Evolutionary conservation across 2,888 invertebrate genomes (phyloP).

Genomic region (Hecatera dysodea): DNA sequence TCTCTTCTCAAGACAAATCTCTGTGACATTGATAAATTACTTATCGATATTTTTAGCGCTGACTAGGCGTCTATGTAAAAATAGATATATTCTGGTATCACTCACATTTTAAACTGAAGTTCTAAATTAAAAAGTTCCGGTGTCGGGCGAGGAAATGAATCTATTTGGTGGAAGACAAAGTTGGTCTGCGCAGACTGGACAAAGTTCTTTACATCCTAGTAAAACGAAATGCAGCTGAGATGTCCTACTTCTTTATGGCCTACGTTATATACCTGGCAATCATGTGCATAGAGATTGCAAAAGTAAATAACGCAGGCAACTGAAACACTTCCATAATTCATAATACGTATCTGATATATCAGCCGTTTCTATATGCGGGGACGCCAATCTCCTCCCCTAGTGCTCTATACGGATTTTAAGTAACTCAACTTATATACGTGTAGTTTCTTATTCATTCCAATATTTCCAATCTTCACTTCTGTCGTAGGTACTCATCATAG

Average conservation of each 20-base stretch:
- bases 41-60: constrained; percentile 44
- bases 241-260: constrained; percentile 49
- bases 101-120: constrained; percentile 54
- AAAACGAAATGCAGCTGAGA: constrained; percentile 58
- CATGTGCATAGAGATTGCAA: constrained; percentile 8
- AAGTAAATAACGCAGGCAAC: constrained; percentile 23
- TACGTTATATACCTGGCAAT: constrained; percentile 10
- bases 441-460: constrained; percentile 6
- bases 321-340: constrained; percentile 47
- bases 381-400: constrained; percentile 31
- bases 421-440: constrained; percentile 3
- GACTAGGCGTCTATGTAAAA: constrained; percentile 8
- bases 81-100: constrained; percentile 6
- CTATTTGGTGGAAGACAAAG: constrained; percentile 72
- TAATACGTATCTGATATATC: constrained; percentile 29
- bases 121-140: constrained; percentile 73
- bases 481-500: constrained; percentile 22
- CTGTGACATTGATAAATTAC: constrained; percentile 53
- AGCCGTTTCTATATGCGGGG: constrained; percentile 40
- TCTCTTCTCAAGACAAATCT: constrained; percentile 45
- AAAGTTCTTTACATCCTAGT: constrained; percentile 59
- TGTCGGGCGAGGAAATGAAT: constrained; percentile 68
- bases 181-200: constrained; percentile 59
- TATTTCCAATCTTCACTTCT: constrained; percentile 15
- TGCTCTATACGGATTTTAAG: constrained; percentile 37